Percentiles rank a stretch among this genome's conserved stretches.
Evolutionary conservation across 2,888 invertebrate genomes (phyloP).

Genomic region (Nomada ferruginata): DNA sequence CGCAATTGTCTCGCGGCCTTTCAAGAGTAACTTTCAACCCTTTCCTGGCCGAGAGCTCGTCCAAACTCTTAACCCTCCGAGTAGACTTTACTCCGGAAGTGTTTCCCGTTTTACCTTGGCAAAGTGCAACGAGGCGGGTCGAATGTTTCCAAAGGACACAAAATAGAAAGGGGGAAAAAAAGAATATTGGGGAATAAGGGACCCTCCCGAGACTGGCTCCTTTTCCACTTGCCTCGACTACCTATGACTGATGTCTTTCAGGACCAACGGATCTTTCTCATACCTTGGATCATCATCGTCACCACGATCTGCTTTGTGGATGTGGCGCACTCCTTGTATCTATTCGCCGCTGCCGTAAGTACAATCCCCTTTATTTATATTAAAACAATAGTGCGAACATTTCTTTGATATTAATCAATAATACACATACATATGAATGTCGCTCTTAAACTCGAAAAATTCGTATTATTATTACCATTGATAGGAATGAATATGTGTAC

Average conservation of each 20-base stretch:
- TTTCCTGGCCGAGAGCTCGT: conserved; percentile 3
- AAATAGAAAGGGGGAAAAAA: conserved; percentile 5
- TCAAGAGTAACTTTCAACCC: conserved; percentile 12
- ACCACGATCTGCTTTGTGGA: conserved; percentile 88
- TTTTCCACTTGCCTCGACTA: conserved; percentile 20
- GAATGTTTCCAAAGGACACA: conserved; percentile 19
- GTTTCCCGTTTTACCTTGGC: conserved; percentile 17
- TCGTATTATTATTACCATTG: no score
- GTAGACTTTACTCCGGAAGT: conserved; percentile 20
- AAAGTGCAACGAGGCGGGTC: conserved; percentile 21
- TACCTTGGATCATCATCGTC: conserved; percentile 91
- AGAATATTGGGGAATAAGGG: conserved; percentile 19
- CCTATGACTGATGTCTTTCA: conserved; percentile 82
- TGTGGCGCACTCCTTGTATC: conserved; percentile 88
- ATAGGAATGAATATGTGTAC: no score
- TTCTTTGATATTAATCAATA: no score
- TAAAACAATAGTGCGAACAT: not conserved
- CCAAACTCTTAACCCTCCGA: conserved; percentile 27
- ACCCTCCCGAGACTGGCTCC: not conserved
- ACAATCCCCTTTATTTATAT: conserved; percentile 4
- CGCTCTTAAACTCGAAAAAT: no score
- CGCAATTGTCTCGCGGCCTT: conserved; percentile 8
- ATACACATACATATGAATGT: no score
- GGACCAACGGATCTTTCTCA: conserved; percentile 89
- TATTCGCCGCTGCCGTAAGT: conserved; percentile 89